A percentile compares a stretch with the other conserved stretches of the same genome.
Conservation (phyloP, 2,888 invertebrate genomes). For the Sphecodes monilicornis region DNA sequence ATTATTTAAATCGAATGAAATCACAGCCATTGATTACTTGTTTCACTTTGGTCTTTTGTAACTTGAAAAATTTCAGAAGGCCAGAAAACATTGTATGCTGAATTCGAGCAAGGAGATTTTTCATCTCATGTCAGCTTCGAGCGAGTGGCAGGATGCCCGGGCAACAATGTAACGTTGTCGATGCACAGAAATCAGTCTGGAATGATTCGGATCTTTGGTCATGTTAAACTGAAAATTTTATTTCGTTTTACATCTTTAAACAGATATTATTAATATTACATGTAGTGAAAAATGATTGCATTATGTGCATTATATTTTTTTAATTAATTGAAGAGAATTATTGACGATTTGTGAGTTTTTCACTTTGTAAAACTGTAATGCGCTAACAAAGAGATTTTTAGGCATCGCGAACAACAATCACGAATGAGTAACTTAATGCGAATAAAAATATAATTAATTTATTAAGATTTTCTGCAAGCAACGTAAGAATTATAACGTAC, state of each 20-base stretch:
- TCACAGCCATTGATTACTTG: background rate
- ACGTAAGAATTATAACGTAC: background rate
- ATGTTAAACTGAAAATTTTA: background rate
- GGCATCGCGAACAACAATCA: background rate
- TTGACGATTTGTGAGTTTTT: background rate
- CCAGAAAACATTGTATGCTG: slow-evolving; percentile 41
- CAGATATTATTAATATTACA: background rate
- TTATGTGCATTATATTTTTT: background rate
- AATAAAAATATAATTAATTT: background rate
- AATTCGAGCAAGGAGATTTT: background rate
- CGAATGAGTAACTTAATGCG: background rate
- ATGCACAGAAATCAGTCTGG: background rate
- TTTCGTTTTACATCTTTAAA: background rate
- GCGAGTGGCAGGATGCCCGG: background rate
- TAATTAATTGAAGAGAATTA: background rate
- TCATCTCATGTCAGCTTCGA: slow-evolving; percentile 2
- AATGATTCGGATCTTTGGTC: background rate
- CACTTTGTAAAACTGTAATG: background rate
- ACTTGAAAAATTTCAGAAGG: background rate
- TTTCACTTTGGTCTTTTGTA: background rate
- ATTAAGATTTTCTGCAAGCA: background rate
- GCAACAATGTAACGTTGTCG: slow-evolving; percentile 38
- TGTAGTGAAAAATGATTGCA: background rate
- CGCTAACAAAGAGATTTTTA: background rate
- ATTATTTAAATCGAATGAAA: background rate